Conservation (phyloP, 2,888 invertebrate species). For the Ethmia dodecea region DNA sequence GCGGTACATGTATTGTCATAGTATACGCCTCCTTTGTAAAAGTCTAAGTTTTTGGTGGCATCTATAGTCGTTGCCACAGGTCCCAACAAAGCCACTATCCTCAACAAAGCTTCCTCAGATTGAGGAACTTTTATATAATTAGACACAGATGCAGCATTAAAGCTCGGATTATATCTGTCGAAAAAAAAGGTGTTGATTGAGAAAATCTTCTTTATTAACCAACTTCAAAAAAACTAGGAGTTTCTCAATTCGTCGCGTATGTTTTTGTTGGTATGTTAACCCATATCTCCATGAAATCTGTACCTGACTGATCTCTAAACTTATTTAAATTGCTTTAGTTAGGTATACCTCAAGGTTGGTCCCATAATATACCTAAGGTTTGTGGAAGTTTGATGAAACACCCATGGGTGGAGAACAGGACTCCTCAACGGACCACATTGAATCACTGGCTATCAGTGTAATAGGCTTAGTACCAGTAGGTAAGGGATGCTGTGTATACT, state of each 20-base stretch:
- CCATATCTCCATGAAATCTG: too few relatives aligned
- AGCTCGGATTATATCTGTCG: constrained; percentile 1
- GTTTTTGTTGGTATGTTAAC: too few relatives aligned
- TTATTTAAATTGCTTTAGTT: too few relatives aligned
- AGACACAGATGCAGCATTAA: background rate
- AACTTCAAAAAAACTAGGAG: background rate
- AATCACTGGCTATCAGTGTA: too few relatives aligned
- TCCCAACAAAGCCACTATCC: constrained; percentile 1
- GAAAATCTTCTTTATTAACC: background rate
- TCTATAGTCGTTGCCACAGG: constrained; percentile 2
- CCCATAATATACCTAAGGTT: too few relatives aligned
- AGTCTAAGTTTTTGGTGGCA: background rate
- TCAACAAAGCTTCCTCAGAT: background rate
- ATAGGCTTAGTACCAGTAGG: too few relatives aligned
- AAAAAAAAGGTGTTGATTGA: background rate
- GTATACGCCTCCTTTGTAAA: constrained; percentile 3
- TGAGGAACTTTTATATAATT: background rate
- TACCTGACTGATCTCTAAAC: too few relatives aligned
- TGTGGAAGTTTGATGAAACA: too few relatives aligned
- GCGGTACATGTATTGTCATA: constrained; percentile 1
- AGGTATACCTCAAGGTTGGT: background rate
- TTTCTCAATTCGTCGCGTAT: background rate
- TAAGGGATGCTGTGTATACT: too few relatives aligned
- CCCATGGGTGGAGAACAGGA: too few relatives aligned
- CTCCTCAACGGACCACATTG: too few relatives aligned